Conservation (phyloP, 2,888 invertebrate genomes). For the Stenurella melanura region DNA sequence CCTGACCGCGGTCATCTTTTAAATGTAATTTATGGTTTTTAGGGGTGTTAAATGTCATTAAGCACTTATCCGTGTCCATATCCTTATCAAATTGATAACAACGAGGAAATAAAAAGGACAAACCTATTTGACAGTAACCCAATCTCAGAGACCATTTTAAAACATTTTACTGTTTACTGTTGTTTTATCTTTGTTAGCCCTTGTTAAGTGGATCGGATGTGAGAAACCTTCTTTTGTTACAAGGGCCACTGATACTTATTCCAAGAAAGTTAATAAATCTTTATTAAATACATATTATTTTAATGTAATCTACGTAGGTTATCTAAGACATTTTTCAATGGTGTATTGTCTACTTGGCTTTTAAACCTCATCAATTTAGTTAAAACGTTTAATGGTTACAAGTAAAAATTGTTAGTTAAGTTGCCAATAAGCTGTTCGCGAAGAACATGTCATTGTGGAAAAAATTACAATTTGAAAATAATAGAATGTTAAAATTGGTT, state of each 20-base stretch:
- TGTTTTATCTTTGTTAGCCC: slow-evolving; percentile 28
- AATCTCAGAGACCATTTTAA: slow-evolving; percentile 17
- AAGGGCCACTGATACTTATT: slow-evolving; percentile 10
- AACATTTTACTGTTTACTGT: slow-evolving; percentile 25
- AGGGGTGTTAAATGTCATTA: slow-evolving; percentile 60
- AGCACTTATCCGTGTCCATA: slow-evolving; percentile 58
- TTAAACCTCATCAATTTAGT: no score
- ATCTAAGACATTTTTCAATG: not conserved
- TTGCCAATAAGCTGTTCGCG: no score
- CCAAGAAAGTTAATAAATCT: slow-evolving; percentile 16
- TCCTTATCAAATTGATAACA: slow-evolving; percentile 60
- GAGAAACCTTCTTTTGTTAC: slow-evolving; percentile 15
- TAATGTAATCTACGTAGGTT: slow-evolving; percentile 6
- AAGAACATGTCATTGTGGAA: no score
- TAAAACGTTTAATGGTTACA: no score
- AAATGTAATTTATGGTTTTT: slow-evolving; percentile 53
- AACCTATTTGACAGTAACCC: slow-evolving; percentile 57
- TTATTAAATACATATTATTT: slow-evolving; percentile 31
- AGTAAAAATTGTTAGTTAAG: no score
- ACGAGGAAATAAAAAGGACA: slow-evolving; percentile 59
- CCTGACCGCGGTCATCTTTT: slow-evolving; percentile 45
- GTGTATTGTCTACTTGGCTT: not conserved
- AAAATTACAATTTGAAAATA: no score
- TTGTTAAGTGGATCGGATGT: slow-evolving; percentile 29
- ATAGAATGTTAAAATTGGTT: no score